phyloP scores from a whole-genome alignment of 92 coral and sea anemone species.

The Palythoa grandis region DNA sequence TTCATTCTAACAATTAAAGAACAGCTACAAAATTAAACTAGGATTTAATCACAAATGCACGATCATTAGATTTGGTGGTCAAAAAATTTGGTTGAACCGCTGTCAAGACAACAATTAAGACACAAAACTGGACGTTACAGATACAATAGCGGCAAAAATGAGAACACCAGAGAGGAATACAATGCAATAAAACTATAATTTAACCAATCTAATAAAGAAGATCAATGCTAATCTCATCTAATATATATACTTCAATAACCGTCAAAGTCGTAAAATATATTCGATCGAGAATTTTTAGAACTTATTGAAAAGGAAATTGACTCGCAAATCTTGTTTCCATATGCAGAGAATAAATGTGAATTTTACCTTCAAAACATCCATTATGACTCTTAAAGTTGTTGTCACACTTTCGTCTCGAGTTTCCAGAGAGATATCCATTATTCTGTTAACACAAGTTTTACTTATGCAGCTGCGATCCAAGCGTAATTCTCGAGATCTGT shows the following conservation, averaged over 20 bases:
- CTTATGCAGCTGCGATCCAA: slow-evolving; percentile 14
- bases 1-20: too few species aligned
- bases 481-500: slow-evolving; percentile 18
- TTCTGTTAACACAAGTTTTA: neutral
- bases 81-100: too few species aligned
- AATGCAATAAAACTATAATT: neutral
- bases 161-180: neutral
- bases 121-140: neutral
- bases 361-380: slow-evolving; percentile 87
- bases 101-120: too few species aligned
- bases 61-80: too few species aligned
- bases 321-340: neutral
- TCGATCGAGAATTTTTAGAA: neutral
- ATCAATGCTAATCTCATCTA: neutral
- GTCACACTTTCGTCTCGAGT: slow-evolving; percentile 76
- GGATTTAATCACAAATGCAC: too few species aligned
- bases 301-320: neutral
- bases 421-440: slow-evolving; percentile 43
- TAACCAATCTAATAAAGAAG: neutral
- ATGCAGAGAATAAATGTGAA: neutral
- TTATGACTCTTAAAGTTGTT: slow-evolving; percentile 80
- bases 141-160: neutral
- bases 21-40: too few species aligned
- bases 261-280: neutral
- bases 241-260: too few species aligned